Percentiles rank a stretch among this genome's conserved stretches.
These are phyloP conservation scores for Zosterops borbonicus DNA, from an alignment of 2,113 vertebrate genomes.

Conservation along the genomic window DNA sequence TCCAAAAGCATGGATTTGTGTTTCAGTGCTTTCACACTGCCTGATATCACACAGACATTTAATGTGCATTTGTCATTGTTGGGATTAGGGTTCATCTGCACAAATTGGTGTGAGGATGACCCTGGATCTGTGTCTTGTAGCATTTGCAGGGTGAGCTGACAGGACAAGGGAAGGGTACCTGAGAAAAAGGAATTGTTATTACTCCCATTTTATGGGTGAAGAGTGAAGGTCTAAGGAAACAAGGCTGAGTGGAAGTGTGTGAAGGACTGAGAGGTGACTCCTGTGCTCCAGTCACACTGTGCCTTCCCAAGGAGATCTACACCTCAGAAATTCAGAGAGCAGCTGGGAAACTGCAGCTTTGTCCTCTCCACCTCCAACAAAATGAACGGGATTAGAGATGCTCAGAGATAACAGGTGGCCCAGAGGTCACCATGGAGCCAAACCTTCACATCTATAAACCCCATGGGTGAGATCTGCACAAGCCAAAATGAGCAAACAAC, in stretches of 20 bases:
- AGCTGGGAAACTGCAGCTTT: neutral
- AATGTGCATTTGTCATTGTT: neutral
- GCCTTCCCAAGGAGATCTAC: neutral
- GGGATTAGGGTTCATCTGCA: neutral
- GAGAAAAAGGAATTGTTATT: neutral
- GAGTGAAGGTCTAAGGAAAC: neutral
- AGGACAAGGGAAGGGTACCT: neutral
- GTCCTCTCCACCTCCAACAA: neutral
- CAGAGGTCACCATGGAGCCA: neutral
- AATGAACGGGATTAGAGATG: neutral
- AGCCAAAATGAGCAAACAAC: neutral
- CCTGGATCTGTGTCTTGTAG: neutral
- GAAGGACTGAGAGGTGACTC: neutral
- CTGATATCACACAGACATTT: neutral
- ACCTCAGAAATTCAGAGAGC: neutral
- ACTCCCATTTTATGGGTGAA: neutral
- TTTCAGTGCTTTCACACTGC: neutral
- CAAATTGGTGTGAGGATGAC: neutral
- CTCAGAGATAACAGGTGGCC: neutral
- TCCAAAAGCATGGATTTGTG: neutral
- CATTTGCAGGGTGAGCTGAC: neutral
- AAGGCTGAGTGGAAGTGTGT: neutral
- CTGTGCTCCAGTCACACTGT: neutral
- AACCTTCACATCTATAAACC: neutral
- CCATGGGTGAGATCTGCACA: fast-evolving